Evolutionary conservation across 2,797 vertebrate species (phyloP), one percentile per base, ranked within the genome.

Genomic region (Peromyscus aztecus): DNA sequence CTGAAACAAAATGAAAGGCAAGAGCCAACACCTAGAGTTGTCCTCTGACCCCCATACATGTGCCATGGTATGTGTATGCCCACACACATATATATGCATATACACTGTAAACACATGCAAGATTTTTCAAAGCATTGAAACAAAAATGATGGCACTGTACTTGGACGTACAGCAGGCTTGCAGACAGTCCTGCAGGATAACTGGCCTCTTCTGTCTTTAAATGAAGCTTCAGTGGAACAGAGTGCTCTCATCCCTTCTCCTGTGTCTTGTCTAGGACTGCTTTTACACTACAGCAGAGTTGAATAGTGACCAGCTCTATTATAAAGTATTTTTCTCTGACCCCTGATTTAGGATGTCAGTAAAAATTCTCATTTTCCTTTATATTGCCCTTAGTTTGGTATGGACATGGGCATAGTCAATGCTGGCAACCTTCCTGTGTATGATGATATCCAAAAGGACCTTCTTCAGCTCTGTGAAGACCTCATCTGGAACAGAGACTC

Each of bases 331-430:
- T 89, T 52, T 89, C 0, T 59, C 43, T 94, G 78, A 57, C 10
- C 17, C 12, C 5, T 84, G 59, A 21, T 11, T 52, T 78, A 81
- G 49, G 19, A 7, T 57, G 24, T 82, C 29, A 34, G 67, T 78
- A 34, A 59, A 71, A 94, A 69, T 31, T 7, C 59, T 96, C 67
- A 23, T 69, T 89, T 93, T 55, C 86, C 0, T 90, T 2, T 96
- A 0, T 77, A 0, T 95, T 95, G 69, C 91, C 67, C 73, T 88
- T 97, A 99, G 99, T 99, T 98, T 80, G 99, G 99, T 2, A 99
- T 99, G 99, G 99, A 99, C 96, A 99, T 99, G 99, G 99, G 99
- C n/a, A 99, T 99, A 65, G 99, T 99, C 97, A 99, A 99, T 95
- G 99, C 99, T 13, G 99, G 99, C 14, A 99, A 97, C 98, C 98